These are phyloP conservation scores for Acomys russatus DNA, from an alignment of 2,797 vertebrate species.

Conservation along the genomic window DNA sequence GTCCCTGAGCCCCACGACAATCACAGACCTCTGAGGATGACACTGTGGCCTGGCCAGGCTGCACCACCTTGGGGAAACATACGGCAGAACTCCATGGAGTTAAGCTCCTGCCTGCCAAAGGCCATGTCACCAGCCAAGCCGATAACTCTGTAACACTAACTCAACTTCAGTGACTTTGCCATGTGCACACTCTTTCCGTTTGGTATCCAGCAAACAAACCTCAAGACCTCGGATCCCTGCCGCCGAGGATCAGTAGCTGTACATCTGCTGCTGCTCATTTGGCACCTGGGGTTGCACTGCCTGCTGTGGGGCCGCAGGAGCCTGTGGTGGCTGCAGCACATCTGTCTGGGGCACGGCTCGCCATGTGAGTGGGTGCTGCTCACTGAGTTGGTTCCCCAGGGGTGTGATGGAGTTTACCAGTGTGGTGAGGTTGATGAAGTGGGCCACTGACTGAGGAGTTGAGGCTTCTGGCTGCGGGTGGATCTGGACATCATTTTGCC, in stretches of 20 bases:
- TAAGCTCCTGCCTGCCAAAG: conserved; percentile 43
- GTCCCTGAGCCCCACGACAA: neutral
- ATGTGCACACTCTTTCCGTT: conserved; percentile 68
- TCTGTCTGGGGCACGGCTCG: conserved; percentile 92
- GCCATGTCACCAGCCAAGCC: neutral
- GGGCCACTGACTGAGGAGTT: conserved; percentile 94
- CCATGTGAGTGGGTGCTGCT: conserved; percentile 94
- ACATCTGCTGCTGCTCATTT: conserved; percentile 93
- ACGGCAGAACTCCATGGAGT: neutral
- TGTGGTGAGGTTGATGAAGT: conserved; percentile 98
- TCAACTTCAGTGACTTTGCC: conserved; percentile 61
- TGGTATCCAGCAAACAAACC: conserved; percentile 85
- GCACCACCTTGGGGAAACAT: conserved; percentile 57
- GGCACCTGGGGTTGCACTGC: conserved; percentile 82
- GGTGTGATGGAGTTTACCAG: conserved; percentile 96
- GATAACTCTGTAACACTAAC: conserved; percentile 50
- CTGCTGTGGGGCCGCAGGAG: conserved; percentile 76
- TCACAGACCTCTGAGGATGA: neutral
- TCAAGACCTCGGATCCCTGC: neutral
- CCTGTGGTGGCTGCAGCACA: conserved; percentile 87
- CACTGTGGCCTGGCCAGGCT: neutral
- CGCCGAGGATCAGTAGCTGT: conserved; percentile 92
- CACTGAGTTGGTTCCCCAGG: conserved; percentile 91
- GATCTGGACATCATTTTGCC: conserved; percentile 92
- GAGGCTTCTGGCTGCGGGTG: conserved; percentile 90